These are phyloP conservation scores for Tetropium fuscum DNA, from an alignment of 2,888 invertebrate species.

Conservation along the genomic window DNA sequence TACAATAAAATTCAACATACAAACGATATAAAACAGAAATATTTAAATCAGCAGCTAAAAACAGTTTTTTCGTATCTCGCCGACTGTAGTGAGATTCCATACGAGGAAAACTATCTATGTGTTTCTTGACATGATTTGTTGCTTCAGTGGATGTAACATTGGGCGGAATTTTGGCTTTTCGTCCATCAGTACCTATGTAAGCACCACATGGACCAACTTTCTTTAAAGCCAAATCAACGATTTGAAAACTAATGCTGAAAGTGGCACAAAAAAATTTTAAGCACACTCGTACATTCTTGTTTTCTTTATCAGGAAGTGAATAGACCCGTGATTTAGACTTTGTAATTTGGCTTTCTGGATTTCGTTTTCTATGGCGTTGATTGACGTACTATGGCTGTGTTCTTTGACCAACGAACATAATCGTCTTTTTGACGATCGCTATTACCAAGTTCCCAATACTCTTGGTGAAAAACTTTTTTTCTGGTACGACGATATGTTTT, in stretches of 20 bases:
- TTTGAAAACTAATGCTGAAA: slow-evolving; percentile 9
- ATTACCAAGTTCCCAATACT: not conserved
- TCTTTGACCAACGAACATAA: slow-evolving; percentile 1
- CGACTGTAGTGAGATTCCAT: not conserved
- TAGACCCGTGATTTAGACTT: slow-evolving; percentile 12
- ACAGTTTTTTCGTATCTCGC: slow-evolving; percentile 4
- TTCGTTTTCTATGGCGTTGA: slow-evolving; percentile 11
- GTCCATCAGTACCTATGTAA: slow-evolving; percentile 15
- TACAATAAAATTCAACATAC: not conserved
- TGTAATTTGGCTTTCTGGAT: slow-evolving; percentile 6
- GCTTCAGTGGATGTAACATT: not conserved
- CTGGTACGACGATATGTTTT: not conserved
- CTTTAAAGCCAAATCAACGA: slow-evolving; percentile 11
- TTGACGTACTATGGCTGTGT: too few relatives aligned
- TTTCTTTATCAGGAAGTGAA: not conserved
- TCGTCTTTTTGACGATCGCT: not conserved
- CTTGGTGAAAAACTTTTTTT: not conserved
- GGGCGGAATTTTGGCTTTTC: slow-evolving; percentile 10
- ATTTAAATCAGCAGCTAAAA: slow-evolving; percentile 8
- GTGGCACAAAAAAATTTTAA: slow-evolving; percentile 14
- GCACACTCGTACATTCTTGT: slow-evolving; percentile 12
- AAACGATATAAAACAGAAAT: not conserved
- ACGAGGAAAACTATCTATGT: too few relatives aligned
- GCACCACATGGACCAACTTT: slow-evolving; percentile 2
- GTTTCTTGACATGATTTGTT: not conserved